Evolutionary conservation across 1,140 invertebrate species (phyloP), one percentile per base, ranked within the genome.

Genomic region (Heliconius congener): DNA sequence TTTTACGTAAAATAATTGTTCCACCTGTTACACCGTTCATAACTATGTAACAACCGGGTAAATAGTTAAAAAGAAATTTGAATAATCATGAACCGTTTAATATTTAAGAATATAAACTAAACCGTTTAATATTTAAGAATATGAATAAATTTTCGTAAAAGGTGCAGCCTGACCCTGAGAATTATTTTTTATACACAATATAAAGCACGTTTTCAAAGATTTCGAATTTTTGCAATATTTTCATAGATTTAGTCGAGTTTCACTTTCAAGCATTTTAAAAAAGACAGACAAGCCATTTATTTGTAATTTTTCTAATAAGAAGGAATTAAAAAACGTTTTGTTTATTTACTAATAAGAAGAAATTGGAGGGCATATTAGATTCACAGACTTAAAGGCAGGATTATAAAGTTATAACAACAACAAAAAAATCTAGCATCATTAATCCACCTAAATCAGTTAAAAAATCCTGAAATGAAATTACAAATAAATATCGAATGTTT

Each of bases 181-280:
- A 60, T 60, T 11, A 23, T 11, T 60, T 27, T 57, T 57, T 23
- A 66, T 66, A 13, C 1, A 30, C 3, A 16, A 13, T 16, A 66
- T 27, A 66, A 66, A 66, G 23, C 60, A 66, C 60, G 60, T 66
- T 66, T 27, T 66, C 3, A 13, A 23, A 23, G 60, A 66, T 66
- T 66, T 66, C 60, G n/a, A 66, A 27, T 30, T 66, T 66, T 30
- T 66, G 60, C 60, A 66, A 66, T 66, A 66, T 66, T 66, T 66
- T 30, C 27, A 66, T 66, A 27, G 60, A 66, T 0, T 66, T 30
- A 66, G 9, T 30, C 60, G 60, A 30, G 60, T 66, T 66, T 66
- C 60, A 66, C 60, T 66, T 66, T 30, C 60, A 66, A 66, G 23
- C 27, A 30, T 30, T 66, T 66, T 66, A 66, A 52, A 66, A 66